Percentiles rank a stretch among this genome's conserved stretches.
Evolutionary conservation across 2,888 invertebrate species (phyloP).

Genomic region (Lepeophtheirus nordmannii): DNA sequence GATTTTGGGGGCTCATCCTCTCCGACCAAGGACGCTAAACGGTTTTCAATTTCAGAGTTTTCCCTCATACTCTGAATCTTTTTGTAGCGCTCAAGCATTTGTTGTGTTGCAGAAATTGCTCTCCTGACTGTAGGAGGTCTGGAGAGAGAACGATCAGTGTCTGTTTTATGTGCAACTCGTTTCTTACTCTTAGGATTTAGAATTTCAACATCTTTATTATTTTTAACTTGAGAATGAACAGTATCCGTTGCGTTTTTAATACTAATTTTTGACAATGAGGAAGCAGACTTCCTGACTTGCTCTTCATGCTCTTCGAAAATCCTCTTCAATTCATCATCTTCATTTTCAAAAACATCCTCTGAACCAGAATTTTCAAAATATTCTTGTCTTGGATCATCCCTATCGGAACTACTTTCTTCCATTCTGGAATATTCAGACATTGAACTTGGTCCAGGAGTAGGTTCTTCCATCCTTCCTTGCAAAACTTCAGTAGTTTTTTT

Average conservation of each 20-base stretch:
- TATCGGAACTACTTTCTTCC: neutral
- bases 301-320: slow-evolving; percentile 8
- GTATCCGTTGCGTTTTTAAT: neutral
- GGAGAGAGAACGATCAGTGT: slow-evolving; percentile 36
- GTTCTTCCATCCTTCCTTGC: no score
- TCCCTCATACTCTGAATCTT: slow-evolving; percentile 22
- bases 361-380: neutral
- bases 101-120: slow-evolving; percentile 23
- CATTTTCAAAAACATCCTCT: slow-evolving; percentile 8
- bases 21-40: neutral
- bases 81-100: slow-evolving; percentile 27
- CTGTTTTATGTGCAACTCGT: slow-evolving; percentile 53
- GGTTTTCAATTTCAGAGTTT: neutral
- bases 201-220: slow-evolving; percentile 3
- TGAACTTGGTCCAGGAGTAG: neutral
- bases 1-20: slow-evolving; percentile 3
- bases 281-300: neutral
- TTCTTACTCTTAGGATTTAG: slow-evolving; percentile 40
- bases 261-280: slow-evolving; percentile 9
- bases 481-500: neutral
- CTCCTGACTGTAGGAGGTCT: slow-evolving; percentile 33
- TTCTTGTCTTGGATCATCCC: neutral
- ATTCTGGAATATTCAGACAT: neutral
- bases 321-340: slow-evolving; percentile 11
- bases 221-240: slow-evolving; percentile 29